Base-by-base conservation (phyloP, 30 jellyfish, hydroid and myxozoan genomes). In the Pelagia noctiluca region DNA sequence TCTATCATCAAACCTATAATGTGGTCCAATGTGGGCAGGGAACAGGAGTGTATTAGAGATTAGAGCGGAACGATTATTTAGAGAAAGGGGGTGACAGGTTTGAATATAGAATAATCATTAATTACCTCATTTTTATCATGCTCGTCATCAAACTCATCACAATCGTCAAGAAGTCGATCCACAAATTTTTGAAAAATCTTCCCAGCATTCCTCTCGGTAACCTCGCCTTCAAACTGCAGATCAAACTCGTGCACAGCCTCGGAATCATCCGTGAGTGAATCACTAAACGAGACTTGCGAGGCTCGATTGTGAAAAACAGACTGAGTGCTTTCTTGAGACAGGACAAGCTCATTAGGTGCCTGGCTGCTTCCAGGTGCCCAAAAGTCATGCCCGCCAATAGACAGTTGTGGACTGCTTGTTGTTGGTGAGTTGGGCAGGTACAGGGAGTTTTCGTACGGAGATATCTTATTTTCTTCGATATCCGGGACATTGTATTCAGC, bases 261-360 rank as follows among this genome's bases (percentile, higher is more conserved):
- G 28, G 90, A 79, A 29, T 79, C 90, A 50, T 79, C 90, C 8
- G 90, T 79, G 64, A 79, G 16, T 37, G 90, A 79, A 2, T 79
- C 90, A 28, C 90, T 79, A 69, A 79, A 79, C 30, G 90, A 79
- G 21, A 64, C 68, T 47, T 79, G 90, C 33, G 90, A 62, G 28
- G 90, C 63, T 50, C 68, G 69, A n/a, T 52, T 8, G 68, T 49
- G 72, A 60, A 79, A 1, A 22, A 22, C n/a, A 25, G 82, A 42
- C 54, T 67, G 83, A 5, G 69, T 30, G 25, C 90, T 16, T 23
- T 66, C 82, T 68, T 68, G 75, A 2, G 90, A 34, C 18, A 50
- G 28, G 1, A 35, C 31, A 1, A 52, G 30, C 7, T 52, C 68
- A 52, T 52, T 52, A 52, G 16, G 68, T 52, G 82, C 90, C 75